phyloP scores from a whole-genome alignment of 2,888 invertebrate species.

The Phengaris alcon region DNA sequence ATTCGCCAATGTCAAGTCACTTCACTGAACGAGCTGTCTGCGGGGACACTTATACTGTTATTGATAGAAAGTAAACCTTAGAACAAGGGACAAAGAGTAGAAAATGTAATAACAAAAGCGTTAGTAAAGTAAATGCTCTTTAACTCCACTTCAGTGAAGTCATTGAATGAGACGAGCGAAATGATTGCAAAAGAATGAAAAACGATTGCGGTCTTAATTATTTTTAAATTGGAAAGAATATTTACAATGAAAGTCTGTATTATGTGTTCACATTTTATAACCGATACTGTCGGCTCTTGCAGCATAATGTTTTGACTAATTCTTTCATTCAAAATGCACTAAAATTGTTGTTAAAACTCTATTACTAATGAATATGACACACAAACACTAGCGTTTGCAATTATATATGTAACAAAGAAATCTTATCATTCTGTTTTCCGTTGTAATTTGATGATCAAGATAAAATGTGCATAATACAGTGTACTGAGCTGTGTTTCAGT shows the following conservation, averaged over 20 bases:
- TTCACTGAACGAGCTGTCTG: not conserved
- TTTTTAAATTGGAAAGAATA: constrained; percentile 2
- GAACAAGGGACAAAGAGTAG: not conserved
- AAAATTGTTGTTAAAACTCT: too few relatives aligned
- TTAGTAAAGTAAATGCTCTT: constrained; percentile 1
- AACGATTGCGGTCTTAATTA: not conserved
- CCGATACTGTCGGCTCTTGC: too few relatives aligned
- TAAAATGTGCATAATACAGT: not conserved
- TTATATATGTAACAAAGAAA: not conserved
- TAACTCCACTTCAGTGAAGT: not conserved
- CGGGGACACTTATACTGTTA: not conserved
- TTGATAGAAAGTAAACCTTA: not conserved
- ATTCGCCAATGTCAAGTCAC: constrained; percentile 6
- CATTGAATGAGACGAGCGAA: not conserved
- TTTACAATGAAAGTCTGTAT: not conserved
- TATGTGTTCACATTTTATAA: not conserved
- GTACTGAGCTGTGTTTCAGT: not conserved
- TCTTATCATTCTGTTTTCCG: not conserved
- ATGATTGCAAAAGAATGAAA: not conserved
- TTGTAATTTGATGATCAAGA: not conserved
- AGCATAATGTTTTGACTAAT: too few relatives aligned
- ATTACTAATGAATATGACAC: not conserved
- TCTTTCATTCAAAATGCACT: too few relatives aligned
- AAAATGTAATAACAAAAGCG: not conserved
- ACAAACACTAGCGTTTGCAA: not conserved